Evolutionary conservation across 2,113 vertebrate species (phyloP).

Genomic region (Hippocampus abdominalis): DNA sequence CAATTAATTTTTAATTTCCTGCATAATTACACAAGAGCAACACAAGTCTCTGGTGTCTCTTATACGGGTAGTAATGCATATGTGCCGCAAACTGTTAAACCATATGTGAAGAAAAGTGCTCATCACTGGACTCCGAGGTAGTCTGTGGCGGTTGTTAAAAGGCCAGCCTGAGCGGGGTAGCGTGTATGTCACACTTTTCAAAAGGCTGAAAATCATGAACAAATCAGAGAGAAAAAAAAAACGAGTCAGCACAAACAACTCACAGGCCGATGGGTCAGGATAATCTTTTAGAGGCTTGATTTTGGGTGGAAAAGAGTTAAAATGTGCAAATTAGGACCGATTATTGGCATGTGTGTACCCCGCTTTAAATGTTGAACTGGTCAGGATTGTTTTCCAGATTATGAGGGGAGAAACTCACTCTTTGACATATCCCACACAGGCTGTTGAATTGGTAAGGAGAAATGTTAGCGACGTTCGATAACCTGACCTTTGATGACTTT

Average conservation of each 20-base stretch:
- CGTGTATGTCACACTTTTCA: not conserved
- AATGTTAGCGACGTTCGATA: not conserved
- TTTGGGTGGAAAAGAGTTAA: too few species aligned
- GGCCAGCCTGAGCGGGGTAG: not conserved
- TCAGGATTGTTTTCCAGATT: not conserved
- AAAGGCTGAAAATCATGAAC: not conserved
- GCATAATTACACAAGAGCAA: slow-evolving; percentile 3
- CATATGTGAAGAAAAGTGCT: not conserved
- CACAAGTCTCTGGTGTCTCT: slow-evolving; percentile 1
- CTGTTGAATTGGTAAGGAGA: not conserved
- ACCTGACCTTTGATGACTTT: not conserved
- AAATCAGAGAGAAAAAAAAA: too few species aligned
- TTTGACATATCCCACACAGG: not conserved
- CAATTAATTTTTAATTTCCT: slow-evolving; percentile 5
- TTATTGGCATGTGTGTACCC: not conserved
- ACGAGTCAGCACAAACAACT: too few species aligned
- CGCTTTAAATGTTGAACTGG: not conserved
- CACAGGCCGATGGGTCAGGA: too few species aligned
- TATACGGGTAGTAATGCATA: not conserved
- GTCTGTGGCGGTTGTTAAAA: not conserved
- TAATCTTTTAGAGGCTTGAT: too few species aligned
- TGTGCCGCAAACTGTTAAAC: not conserved
- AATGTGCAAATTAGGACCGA: not conserved
- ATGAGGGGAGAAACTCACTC: not conserved
- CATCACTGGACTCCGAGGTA: not conserved